phyloP scores from a whole-genome alignment of 2,888 invertebrate species.

The Limnephilus lunatus region DNA sequence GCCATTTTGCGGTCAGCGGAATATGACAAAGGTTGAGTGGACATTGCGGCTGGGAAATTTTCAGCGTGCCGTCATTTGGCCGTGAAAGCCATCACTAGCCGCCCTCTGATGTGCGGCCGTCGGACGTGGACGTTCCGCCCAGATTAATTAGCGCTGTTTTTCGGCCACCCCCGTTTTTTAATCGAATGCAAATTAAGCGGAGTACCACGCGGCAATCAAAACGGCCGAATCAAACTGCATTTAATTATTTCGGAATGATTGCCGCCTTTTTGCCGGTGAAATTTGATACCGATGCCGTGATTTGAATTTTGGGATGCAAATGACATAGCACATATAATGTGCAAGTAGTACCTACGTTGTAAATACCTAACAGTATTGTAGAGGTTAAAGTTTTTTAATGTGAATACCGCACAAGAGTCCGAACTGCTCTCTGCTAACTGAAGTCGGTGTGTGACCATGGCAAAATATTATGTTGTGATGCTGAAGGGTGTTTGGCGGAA shows the following conservation, averaged over 20 bases:
- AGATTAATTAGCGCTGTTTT: constrained; percentile 32
- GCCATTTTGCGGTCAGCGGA: constrained; percentile 50
- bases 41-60: constrained; percentile 34
- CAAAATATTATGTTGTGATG: too few species aligned
- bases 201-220: constrained; percentile 9
- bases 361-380: background rate
- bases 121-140: background rate
- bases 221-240: constrained; percentile 7
- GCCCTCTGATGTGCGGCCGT: background rate
- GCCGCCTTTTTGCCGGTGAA: background rate
- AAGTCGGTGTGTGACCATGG: too few species aligned
- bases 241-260: background rate
- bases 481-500: too few species aligned
- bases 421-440: too few species aligned
- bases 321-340: background rate
- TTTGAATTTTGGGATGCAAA: background rate
- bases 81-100: background rate
- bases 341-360: background rate
- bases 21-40: constrained; percentile 46
- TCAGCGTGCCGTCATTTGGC: background rate
- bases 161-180: constrained; percentile 2
- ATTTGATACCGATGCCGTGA: background rate
- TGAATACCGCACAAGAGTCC: too few species aligned
- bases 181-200: constrained; percentile 34
- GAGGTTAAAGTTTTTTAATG: too few species aligned